A percentile compares a stretch with the other conserved stretches of the same genome.
phyloP scores from a whole-genome alignment of 2,113 vertebrate species.

The Parus major region DNA sequence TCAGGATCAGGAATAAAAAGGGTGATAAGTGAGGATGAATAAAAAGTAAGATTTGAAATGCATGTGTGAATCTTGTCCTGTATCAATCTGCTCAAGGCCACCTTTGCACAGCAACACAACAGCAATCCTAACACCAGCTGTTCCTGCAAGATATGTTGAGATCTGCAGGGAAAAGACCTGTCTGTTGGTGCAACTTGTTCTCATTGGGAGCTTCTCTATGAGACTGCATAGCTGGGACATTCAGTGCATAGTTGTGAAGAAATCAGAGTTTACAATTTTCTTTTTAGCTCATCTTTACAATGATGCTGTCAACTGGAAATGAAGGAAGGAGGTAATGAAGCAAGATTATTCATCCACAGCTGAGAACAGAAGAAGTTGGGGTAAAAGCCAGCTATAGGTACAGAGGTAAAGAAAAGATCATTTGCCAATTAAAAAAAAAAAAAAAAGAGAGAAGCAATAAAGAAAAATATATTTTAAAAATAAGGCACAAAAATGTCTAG shows the following conservation, averaged over 20 bases:
- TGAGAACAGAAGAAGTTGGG: not conserved
- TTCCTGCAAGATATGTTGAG: not conserved
- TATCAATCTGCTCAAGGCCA: not conserved
- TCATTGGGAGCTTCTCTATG: not conserved
- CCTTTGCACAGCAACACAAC: not conserved
- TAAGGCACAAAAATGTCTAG: not conserved
- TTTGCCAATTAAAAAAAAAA: not conserved
- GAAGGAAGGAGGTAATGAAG: slow-evolving; percentile 33
- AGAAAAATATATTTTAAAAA: not conserved
- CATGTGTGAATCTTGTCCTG: not conserved
- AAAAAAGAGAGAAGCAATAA: not conserved
- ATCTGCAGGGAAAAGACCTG: not conserved
- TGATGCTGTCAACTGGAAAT: slow-evolving; percentile 49
- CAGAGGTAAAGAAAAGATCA: not conserved
- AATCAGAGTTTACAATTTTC: slow-evolving; percentile 50
- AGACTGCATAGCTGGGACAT: not conserved
- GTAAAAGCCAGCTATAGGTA: not conserved
- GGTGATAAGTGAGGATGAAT: not conserved
- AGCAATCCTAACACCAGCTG: not conserved
- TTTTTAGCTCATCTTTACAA: slow-evolving; percentile 43
- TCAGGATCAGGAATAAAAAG: not conserved
- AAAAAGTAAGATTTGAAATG: slow-evolving; percentile 29
- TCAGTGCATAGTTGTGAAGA: not conserved
- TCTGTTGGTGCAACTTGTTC: not conserved
- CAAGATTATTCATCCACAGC: slow-evolving; percentile 17